Evolutionary conservation across 2,797 vertebrate species (phyloP).

Genomic region (Propithecus perrieri): DNA sequence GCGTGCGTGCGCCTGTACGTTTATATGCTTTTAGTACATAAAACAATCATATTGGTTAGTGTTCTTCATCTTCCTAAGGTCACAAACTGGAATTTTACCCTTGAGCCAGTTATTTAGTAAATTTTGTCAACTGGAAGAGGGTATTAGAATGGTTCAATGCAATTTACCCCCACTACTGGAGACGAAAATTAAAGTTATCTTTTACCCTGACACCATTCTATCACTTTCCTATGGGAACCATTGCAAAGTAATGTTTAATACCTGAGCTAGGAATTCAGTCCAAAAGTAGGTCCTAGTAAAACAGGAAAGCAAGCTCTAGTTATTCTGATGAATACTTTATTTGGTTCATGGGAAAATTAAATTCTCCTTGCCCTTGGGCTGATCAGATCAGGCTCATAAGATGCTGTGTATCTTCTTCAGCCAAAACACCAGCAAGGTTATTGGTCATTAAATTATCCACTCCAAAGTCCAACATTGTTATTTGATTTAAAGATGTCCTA

Average conservation of each 20-base stretch:
- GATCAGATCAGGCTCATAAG: constrained; percentile 63
- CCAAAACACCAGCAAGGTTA: constrained; percentile 67
- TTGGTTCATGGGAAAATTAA: constrained; percentile 68
- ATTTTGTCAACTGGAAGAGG: constrained; percentile 18
- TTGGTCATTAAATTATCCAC: constrained; percentile 74
- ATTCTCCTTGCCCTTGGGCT: constrained; percentile 68
- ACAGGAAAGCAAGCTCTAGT: constrained; percentile 42
- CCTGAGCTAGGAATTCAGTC: constrained; percentile 27
- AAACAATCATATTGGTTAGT: neutral
- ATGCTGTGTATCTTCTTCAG: constrained; percentile 61
- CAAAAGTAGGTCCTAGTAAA: constrained; percentile 29
- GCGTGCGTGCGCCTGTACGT: neutral
- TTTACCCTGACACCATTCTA: constrained; percentile 57
- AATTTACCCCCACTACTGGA: constrained; percentile 11
- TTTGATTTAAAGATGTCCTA: constrained; percentile 75
- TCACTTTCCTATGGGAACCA: constrained; percentile 40
- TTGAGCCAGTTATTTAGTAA: constrained; percentile 35
- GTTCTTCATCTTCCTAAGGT: neutral
- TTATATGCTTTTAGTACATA: neutral
- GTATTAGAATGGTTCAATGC: neutral
- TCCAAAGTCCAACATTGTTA: constrained; percentile 50
- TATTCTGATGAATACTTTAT: constrained; percentile 74
- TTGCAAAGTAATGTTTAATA: constrained; percentile 52
- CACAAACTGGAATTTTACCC: constrained; percentile 7
- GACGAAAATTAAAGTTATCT: constrained; percentile 66